These are phyloP conservation scores for Apis laboriosa DNA, from an alignment of 1,140 invertebrate genomes.

Conservation along the genomic window DNA sequence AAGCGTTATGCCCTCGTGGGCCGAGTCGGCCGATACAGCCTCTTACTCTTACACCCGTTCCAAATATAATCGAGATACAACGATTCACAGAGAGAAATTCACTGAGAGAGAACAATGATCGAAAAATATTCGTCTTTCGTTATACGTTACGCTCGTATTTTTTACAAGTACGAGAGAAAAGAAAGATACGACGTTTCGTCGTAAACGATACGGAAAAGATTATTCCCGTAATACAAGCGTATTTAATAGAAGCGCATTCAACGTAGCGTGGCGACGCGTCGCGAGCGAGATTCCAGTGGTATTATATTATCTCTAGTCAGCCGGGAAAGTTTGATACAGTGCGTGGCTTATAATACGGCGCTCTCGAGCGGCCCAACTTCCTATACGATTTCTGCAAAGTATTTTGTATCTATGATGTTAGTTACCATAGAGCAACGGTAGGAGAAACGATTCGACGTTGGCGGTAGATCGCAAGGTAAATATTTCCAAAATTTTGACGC, in stretches of 20 bases:
- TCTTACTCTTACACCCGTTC: slow-evolving; percentile 18
- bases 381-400: neutral
- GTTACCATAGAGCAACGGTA: neutral
- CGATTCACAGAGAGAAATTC: too few relatives aligned
- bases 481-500: too few relatives aligned
- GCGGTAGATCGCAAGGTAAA: too few relatives aligned
- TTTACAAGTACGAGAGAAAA: neutral
- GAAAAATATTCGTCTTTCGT: too few relatives aligned
- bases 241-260: neutral
- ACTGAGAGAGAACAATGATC: too few relatives aligned
- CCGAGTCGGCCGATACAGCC: slow-evolving; percentile 47
- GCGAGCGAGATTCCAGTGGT: slow-evolving; percentile 15
- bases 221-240: neutral
- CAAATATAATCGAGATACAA: neutral
- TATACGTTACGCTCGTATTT: neutral
- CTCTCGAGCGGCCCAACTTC: slow-evolving; percentile 1
- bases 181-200: neutral
- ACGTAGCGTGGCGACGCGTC: neutral
- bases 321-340: neutral
- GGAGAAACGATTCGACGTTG: too few relatives aligned
- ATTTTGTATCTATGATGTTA: neutral
- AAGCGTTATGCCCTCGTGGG: slow-evolving; percentile 62
- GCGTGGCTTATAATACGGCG: neutral
- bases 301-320: neutral
- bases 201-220: neutral